Percentiles rank a stretch among this genome's conserved stretches.
These are phyloP conservation scores for Fopius arisanus DNA, from an alignment of 1,140 invertebrate species.

Conservation along the genomic window DNA sequence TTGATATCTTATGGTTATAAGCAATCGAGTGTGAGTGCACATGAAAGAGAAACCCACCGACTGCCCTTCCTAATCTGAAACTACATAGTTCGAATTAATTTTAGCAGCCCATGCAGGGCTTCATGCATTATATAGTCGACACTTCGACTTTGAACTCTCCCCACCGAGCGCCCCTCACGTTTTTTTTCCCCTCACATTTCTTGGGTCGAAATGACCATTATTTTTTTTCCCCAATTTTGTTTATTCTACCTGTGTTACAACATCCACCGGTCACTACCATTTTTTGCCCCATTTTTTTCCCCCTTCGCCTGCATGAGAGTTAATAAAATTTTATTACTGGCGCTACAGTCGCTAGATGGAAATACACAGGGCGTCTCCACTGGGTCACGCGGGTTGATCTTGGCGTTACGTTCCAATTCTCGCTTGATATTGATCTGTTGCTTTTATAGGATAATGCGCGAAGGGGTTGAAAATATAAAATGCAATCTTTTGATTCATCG, in stretches of 20 bases:
- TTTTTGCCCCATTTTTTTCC: neutral
- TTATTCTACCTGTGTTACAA: neutral
- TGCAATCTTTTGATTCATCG: neutral
- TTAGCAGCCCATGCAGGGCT: conserved; percentile 52
- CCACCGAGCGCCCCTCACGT: neutral
- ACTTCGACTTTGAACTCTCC: conserved; percentile 37
- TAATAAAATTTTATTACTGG: conserved; percentile 12
- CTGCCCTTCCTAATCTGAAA: conserved; percentile 53
- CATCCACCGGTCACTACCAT: neutral
- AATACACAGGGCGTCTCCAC: conserved; percentile 54
- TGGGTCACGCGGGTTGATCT: conserved; percentile 60
- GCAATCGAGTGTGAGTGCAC: conserved; percentile 17
- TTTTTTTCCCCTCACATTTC: neutral
- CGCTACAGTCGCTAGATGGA: conserved; percentile 3
- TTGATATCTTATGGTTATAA: neutral
- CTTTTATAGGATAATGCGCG: conserved; percentile 43
- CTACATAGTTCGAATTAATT: conserved; percentile 52
- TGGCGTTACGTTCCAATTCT: conserved; percentile 61
- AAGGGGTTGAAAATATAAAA: neutral
- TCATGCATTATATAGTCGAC: conserved; percentile 39
- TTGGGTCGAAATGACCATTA: neutral
- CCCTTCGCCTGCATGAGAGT: neutral
- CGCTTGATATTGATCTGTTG: conserved; percentile 63
- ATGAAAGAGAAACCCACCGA: conserved; percentile 48
- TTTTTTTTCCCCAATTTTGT: neutral